Conservation (phyloP, 1,140 invertebrate species). For the Drosophila tristis region DNA sequence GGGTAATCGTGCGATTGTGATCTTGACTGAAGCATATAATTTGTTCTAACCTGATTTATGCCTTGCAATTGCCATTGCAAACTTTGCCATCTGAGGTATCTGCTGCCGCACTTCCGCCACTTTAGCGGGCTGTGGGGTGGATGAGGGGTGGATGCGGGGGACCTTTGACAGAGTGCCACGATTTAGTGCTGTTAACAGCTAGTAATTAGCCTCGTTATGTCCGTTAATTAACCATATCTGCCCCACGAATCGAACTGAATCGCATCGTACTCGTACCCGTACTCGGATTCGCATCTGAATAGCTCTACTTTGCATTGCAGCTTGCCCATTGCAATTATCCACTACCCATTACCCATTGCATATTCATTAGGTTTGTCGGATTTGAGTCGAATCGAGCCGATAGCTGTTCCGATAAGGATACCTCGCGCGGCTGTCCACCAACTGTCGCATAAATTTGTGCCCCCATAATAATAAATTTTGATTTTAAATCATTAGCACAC, state of each 20-base stretch:
- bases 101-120: neutral
- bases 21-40: constrained; percentile 39
- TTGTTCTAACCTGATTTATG: constrained; percentile 50
- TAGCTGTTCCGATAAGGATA: constrained; percentile 17
- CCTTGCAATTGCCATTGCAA: constrained; percentile 36
- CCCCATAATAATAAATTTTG: constrained; percentile 73
- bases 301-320: constrained; percentile 19
- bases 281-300: too few relatives aligned
- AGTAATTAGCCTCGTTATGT: constrained; percentile 73
- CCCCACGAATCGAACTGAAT: constrained; percentile 10
- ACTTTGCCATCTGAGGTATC: constrained; percentile 17
- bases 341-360: constrained; percentile 28
- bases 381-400: constrained; percentile 4
- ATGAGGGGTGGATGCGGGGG: neutral
- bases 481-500: constrained; percentile 79
- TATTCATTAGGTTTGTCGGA: constrained; percentile 53
- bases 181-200: constrained; percentile 80
- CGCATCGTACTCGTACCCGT: too few relatives aligned
- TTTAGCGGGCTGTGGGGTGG: neutral
- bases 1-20: constrained; percentile 57
- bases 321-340: constrained; percentile 54
- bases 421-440: constrained; percentile 4
- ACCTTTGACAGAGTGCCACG: constrained; percentile 61
- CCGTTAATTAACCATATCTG: constrained; percentile 73
- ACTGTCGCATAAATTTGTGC: constrained; percentile 61